Base-by-base conservation (phyloP, 2,797 vertebrate species). In the Lagodon rhomboides region DNA sequence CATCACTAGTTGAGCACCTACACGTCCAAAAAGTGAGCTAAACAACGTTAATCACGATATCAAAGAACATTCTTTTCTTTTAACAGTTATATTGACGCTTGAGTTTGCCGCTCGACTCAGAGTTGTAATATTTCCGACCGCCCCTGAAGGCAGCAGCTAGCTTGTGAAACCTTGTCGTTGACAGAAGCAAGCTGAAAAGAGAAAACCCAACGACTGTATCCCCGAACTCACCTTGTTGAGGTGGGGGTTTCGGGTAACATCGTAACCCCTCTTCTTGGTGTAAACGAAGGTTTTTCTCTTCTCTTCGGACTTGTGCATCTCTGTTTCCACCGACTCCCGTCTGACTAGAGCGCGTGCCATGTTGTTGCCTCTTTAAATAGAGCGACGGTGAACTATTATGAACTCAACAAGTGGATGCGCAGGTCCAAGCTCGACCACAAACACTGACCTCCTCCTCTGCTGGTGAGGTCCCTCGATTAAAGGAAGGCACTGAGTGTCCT, bases 231-330 rank as follows among this genome's bases (percentile, higher is more conserved):
- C 98, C 97, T 99, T 99, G 92, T 98, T 99, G 66, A 98, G 93
- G 80, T 94, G 92, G 7, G 98, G 97, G 94, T 95, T 93, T 10
- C 98, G 94, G 47, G 95, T 96, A 23, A 98, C 94, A 74, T 97
- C 95, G 91, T 96, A 98, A 85, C 98, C 98, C 90, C 95, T 95
- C 91, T 96, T 97, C 92, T 93, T 96, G 68, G 97, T 97, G 93
- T 92, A 93, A 46, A 95, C 90, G 56, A 93, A 93, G 34, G 84
- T 91, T 74, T 91, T 94, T 7, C 66, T 64, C 38, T 80, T 84
- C 25, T 91, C 92, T 47, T 78, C 83, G 65, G 88, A 91, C 79
- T 87, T 93, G 68, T 94, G 84, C 94, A 95, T 95, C 90, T 95
- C 95, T 41, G 91, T 93, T 50, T 95, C 93, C 86, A 91, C 84